These are phyloP conservation scores for Schizaphis graminum DNA, from an alignment of 2,888 invertebrate species.

Conservation along the genomic window DNA sequence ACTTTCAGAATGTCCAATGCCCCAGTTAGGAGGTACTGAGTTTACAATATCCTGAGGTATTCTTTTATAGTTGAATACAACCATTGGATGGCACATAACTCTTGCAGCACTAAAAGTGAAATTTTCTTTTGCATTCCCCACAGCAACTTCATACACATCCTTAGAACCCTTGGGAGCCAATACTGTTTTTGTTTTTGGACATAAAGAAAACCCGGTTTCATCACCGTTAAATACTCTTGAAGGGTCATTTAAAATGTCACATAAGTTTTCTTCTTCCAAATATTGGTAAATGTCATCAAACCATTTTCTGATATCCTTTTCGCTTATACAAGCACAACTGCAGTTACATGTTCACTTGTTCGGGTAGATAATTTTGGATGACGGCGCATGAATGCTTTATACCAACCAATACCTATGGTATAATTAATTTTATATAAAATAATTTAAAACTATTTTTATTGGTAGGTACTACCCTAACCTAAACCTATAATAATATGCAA, in stretches of 20 bases:
- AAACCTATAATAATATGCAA: too few species aligned
- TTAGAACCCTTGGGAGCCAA: background rate
- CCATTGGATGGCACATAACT: background rate
- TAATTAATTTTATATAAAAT: too few species aligned
- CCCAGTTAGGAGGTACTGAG: background rate
- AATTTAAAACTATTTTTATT: too few species aligned
- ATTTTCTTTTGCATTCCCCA: background rate
- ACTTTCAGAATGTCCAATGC: background rate
- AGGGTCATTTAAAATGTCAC: background rate
- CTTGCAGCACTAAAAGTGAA: background rate
- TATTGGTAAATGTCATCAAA: background rate
- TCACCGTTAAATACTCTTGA: background rate
- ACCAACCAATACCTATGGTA: background rate
- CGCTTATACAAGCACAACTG: background rate
- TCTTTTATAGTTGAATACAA: background rate
- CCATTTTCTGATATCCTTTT: background rate
- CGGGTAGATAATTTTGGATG: background rate
- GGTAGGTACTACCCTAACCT: too few species aligned
- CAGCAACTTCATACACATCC: background rate
- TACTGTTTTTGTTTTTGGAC: background rate
- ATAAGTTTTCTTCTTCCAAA: background rate
- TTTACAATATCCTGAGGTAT: background rate
- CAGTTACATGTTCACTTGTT: background rate
- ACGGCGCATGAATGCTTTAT: background rate
- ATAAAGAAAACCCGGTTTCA: background rate